Base-by-base conservation (phyloP, 1,140 invertebrate genomes). In the Dendrolimus punctatus region DNA sequence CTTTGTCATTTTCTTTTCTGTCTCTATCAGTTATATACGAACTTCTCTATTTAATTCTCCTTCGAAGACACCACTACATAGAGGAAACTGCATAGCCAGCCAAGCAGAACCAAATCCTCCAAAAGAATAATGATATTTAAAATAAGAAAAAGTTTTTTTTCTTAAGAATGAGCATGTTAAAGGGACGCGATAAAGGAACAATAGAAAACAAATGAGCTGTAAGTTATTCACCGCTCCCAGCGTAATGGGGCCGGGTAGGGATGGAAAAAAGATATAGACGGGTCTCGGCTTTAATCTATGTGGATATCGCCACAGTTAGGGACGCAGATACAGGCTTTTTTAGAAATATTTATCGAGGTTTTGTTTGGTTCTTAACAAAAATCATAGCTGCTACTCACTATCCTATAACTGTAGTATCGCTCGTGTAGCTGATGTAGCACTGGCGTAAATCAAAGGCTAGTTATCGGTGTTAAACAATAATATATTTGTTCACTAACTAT, bases 121-220 rank as follows among this genome's bases (percentile, higher is more conserved):
- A 43, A 56, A 45, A 46, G 55, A 40, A 55, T 55, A 54, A 48
- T 60, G 49, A 53, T 53, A 52, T 60, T 60, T 55, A 60, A 37
- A 23, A 23, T 23, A 23, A 37, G 36, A 59, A 55, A 54, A 52
- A 46, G n/a, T 49, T 50, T n/a, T 46, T 43, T 55, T 50, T 45
- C 37, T 42, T 45, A 39, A 52, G 57, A 51, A 58, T 56, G 48
- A 65, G 49, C 58, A 59, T 59, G 55, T 62, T 66, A 53, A 58
- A 58, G 60, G 57, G 57, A 61, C 60, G 58, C 52, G 66, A 57
- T 66, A 59, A 70, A 62, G 62, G 64, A 67, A 76, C 71, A 72
- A 78, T 76, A 66, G 66, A 68, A 71, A 70, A 66, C 68, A 69
- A 78, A 78, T 78, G 73, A 71, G 59, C 54, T 64, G 68, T 69